Evolutionary conservation across 1,140 invertebrate genomes (phyloP).

Genomic region (Drosophila nigrodunni): DNA sequence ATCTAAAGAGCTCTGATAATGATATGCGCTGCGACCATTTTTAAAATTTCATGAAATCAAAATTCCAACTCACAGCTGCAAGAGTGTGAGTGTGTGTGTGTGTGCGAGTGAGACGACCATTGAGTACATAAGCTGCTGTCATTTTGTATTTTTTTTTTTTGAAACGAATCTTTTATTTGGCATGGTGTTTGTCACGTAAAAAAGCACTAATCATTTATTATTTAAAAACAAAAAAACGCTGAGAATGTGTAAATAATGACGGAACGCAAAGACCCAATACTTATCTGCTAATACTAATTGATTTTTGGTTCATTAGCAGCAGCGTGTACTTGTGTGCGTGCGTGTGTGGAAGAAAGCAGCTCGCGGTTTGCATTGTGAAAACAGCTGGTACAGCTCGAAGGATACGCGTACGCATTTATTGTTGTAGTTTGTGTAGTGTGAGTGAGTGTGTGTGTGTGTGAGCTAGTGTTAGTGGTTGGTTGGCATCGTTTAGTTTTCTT

Average conservation of each 20-base stretch:
- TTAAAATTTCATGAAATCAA: conserved; percentile 82
- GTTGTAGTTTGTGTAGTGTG: conserved; percentile 23
- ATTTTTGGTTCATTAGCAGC: conserved; percentile 49
- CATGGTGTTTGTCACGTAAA: conserved; percentile 71
- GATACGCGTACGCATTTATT: conserved; percentile 42
- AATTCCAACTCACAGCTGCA: conserved; percentile 76
- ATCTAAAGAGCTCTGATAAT: conserved; percentile 59
- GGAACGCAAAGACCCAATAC: conserved; percentile 10
- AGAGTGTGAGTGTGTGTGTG: conserved; percentile 25
- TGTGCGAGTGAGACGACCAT: conserved; percentile 66
- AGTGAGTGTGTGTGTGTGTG: conserved; percentile 33
- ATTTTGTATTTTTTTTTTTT: conserved; percentile 69
- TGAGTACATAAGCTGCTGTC: conserved; percentile 67
- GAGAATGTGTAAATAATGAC: conserved; percentile 34
- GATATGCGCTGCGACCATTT: conserved; percentile 80
- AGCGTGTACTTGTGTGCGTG: conserved; percentile 11
- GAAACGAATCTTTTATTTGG: conserved; percentile 56
- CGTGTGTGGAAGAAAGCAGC: conserved; percentile 18
- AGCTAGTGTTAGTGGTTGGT: conserved; percentile 52
- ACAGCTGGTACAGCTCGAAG: conserved; percentile 75
- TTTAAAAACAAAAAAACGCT: conserved; percentile 25
- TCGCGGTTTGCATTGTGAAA: conserved; percentile 44
- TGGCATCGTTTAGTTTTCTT: conserved; percentile 58
- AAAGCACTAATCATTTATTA: conserved; percentile 56
- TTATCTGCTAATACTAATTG: conserved; percentile 40